Conservation (phyloP, 2,113 vertebrate genomes). For the Emydocephalus ijimae region DNA sequence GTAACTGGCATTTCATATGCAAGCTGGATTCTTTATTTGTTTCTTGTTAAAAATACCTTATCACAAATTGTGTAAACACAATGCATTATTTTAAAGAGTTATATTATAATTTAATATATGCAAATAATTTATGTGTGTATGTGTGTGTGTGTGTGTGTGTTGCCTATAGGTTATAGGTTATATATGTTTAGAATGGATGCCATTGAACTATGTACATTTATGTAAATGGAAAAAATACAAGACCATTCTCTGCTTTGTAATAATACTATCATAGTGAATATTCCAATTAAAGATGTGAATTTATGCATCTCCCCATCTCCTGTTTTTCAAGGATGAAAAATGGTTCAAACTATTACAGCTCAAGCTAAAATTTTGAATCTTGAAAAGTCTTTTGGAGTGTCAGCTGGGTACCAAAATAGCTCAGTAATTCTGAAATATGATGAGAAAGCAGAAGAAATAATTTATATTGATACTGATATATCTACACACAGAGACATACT, state of each 20-base stretch:
- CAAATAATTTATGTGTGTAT: slow-evolving; percentile 6
- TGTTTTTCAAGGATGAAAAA: slow-evolving; percentile 1
- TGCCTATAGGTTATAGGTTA: slow-evolving; percentile 27
- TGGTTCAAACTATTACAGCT: slow-evolving; percentile 3
- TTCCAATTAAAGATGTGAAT: slow-evolving; percentile 12
- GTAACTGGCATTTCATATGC: slow-evolving; percentile 49
- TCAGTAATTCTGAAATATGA: slow-evolving; percentile 34
- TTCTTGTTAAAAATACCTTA: slow-evolving; percentile 53
- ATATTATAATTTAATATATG: slow-evolving; percentile 29
- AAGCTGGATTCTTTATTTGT: slow-evolving; percentile 54
- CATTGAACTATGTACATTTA: not conserved
- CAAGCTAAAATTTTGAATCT: slow-evolving; percentile 5
- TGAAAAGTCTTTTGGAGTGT: not conserved
- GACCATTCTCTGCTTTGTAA: not conserved
- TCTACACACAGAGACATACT: not conserved
- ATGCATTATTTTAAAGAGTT: slow-evolving; percentile 52
- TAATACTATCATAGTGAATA: not conserved
- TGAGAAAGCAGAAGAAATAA: slow-evolving; percentile 1
- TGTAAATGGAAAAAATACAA: not conserved
- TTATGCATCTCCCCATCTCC: not conserved
- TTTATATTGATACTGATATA: not conserved
- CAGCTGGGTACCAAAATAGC: slow-evolving; percentile 26
- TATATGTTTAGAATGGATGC: slow-evolving; percentile 11
- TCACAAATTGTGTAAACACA: slow-evolving; percentile 52
- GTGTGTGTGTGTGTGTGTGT: slow-evolving; percentile 7